Conservation (phyloP, 1,140 invertebrate species). For the Lysiphlebus fabarum region DNA sequence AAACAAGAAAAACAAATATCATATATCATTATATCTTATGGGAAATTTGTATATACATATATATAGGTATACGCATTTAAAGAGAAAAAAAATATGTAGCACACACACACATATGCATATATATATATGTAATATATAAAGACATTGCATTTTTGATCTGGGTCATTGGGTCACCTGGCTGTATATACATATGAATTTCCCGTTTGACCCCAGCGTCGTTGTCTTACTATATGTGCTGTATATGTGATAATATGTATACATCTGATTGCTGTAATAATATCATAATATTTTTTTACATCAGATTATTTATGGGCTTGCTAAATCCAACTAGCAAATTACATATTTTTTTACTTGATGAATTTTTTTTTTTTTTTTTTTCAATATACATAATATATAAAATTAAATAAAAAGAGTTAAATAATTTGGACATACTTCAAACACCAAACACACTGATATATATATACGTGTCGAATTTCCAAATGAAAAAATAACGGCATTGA, state of each 20-base stretch:
- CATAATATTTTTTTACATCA: too few relatives aligned
- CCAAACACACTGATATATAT: background rate
- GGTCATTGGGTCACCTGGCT: slow-evolving; percentile 44
- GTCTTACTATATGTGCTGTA: too few relatives aligned
- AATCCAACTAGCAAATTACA: too few relatives aligned
- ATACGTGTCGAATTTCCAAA: slow-evolving; percentile 1
- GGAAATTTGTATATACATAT: background rate
- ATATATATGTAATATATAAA: too few relatives aligned
- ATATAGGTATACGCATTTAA: slow-evolving; percentile 10
- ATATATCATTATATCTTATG: background rate
- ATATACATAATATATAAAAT: too few relatives aligned
- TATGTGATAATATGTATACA: too few relatives aligned
- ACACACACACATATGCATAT: too few relatives aligned
- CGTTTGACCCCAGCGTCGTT: slow-evolving; percentile 37
- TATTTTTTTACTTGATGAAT: too few relatives aligned
- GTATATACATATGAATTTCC: slow-evolving; percentile 41
- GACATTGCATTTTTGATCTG: slow-evolving; percentile 33
- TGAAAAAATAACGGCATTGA: slow-evolving; percentile 7
- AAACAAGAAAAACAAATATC: too few relatives aligned
- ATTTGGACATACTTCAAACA: background rate
- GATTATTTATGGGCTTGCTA: too few relatives aligned
- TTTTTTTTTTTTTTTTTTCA: too few relatives aligned
- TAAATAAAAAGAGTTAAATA: background rate
- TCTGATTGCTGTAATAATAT: too few relatives aligned
- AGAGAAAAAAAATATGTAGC: slow-evolving; percentile 27